These are phyloP conservation scores for Spermophilus dauricus DNA, from an alignment of 2,113 vertebrate genomes.

Conservation along the genomic window DNA sequence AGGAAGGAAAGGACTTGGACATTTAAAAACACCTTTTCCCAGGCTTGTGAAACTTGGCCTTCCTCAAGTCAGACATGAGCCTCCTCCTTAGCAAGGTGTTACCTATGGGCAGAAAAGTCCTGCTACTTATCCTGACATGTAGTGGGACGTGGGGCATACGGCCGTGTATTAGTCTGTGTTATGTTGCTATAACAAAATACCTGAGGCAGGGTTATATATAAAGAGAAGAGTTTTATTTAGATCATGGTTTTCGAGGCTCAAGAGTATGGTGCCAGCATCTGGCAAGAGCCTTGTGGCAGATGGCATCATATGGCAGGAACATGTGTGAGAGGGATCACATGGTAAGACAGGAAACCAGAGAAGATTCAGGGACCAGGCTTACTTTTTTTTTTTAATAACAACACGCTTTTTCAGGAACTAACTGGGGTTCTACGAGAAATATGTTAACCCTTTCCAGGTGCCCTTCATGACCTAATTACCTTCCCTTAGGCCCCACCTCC, in stretches of 20 bases:
- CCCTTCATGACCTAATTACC: background rate
- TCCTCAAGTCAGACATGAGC: background rate
- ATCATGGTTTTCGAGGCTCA: background rate
- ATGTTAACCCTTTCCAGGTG: background rate
- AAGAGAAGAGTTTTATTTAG: background rate
- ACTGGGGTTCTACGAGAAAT: background rate
- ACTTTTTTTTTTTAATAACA: background rate
- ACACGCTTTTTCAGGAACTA: background rate
- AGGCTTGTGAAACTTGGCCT: background rate
- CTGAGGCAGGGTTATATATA: background rate
- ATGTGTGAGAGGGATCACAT: background rate
- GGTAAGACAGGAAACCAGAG: background rate
- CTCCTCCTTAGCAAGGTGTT: background rate
- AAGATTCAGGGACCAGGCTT: background rate
- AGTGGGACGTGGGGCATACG: background rate
- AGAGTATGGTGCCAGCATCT: background rate
- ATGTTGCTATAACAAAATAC: background rate
- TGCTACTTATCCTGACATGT: background rate
- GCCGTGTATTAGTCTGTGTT: background rate
- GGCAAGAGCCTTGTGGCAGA: no score
- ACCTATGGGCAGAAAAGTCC: background rate
- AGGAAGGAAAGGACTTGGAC: conserved; percentile 1
- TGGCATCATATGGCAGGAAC: background rate
- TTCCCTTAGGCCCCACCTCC: background rate
- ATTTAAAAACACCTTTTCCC: background rate